These are phyloP conservation scores for Bilobella aurantiaca DNA, from an alignment of 1,140 invertebrate species.

Conservation along the genomic window DNA sequence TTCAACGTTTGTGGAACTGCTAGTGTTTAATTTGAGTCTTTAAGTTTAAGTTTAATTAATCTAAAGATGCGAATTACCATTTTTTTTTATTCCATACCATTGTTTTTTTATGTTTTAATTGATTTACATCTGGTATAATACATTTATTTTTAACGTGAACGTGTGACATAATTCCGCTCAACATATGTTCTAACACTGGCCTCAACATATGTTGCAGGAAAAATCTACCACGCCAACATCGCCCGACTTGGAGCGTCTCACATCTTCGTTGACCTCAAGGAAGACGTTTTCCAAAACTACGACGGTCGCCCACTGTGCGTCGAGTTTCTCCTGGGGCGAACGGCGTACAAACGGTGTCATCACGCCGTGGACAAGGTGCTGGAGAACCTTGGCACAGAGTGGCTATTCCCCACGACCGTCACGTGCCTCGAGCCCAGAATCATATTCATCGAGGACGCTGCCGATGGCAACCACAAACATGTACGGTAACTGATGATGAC, in stretches of 20 bases:
- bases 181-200: no score
- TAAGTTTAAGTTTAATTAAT: no score
- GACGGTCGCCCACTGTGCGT: background rate
- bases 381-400: background rate
- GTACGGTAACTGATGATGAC: no score
- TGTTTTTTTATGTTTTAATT: background rate
- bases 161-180: no score
- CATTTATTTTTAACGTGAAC: background rate
- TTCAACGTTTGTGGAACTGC: no score
- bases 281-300: background rate
- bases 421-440: background rate
- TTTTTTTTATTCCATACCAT: background rate
- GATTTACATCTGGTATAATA: no score
- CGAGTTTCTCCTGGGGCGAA: background rate
- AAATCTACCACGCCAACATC: conserved; percentile 6
- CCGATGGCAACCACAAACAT: background rate
- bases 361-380: background rate
- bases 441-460: background rate
- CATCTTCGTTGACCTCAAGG: background rate
- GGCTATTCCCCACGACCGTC: background rate
- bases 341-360: background rate
- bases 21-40: no score
- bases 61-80: no score
- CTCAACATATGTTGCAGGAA: background rate
- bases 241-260: background rate